Evolutionary conservation across 1,140 invertebrate genomes (phyloP), one percentile per base, ranked within the genome.

Genomic region (Brachionus plicatilis): DNA sequence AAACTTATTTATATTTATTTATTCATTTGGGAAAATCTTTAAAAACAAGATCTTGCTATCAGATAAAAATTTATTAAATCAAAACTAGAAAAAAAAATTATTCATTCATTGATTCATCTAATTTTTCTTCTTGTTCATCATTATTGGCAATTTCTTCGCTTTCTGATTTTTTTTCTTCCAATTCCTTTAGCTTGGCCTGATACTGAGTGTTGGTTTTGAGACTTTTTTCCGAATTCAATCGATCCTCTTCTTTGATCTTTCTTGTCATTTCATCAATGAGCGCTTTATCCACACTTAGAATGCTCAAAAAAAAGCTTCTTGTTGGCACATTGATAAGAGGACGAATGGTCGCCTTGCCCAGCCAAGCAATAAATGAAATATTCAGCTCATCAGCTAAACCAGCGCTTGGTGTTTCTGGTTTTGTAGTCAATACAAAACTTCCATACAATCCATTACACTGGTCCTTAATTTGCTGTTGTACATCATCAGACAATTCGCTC

Each of bases 151-250:
- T 11, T n/a, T 65, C n/a, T 29, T 20, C 50, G 27, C 43, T 12
- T 27, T 82, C 33, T 1, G 4, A 27, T 24, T 24, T 41, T 1
- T 43, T 80, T 80, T 14, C 12, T 56, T 80, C 33, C 29, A 33
- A 12, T 14, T 37, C 27, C 45, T 37, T 60, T 6, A 82, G 41
- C 27, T 33, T 82, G 0, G 24, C 53, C 3, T 82, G 79, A 68
- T 82, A 82, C 29, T 60, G 50, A 41, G 53, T 1, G 9, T 82
- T 82, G 33, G 79, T 82, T 65, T 82, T 68, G 4, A 65, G 33
- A 68, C 79, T 82, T 17, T 82, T 82, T 68, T 82, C 79, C 17
- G 79, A 82, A 47, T 82, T 82, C 8, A 82, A 37, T 82, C 79
- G 17, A 82, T 82, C 79, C 9, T 82, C 79, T 43, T 72, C 41